Evolutionary conservation across 2,113 vertebrate species (phyloP).

Genomic region (Menidia beryllina): DNA sequence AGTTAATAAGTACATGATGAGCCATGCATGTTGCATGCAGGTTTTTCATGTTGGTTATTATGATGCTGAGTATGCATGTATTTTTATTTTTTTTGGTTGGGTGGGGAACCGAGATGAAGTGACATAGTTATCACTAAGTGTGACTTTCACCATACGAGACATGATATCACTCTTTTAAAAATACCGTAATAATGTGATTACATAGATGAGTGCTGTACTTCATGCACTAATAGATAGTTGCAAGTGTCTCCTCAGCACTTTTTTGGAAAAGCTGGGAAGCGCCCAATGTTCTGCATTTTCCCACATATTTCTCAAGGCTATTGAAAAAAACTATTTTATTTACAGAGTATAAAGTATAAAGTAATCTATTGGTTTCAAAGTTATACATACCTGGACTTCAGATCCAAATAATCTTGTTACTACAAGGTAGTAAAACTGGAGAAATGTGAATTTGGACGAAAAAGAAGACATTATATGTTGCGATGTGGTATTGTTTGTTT

Average conservation of each 20-base stretch:
- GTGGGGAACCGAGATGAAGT: not conserved
- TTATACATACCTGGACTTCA: too few species aligned
- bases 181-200: conserved; percentile 24
- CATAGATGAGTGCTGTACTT: not conserved
- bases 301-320: too few species aligned
- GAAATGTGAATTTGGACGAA: too few species aligned
- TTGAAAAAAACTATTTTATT: too few species aligned
- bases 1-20: conserved; percentile 40
- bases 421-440: too few species aligned
- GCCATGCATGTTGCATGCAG: not conserved
- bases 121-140: not conserved
- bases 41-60: too few species aligned
- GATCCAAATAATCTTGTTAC: too few species aligned
- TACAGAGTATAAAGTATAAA: too few species aligned
- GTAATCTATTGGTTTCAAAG: too few species aligned
- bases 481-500: too few species aligned
- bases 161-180: conserved; percentile 15
- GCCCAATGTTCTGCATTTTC: not conserved
- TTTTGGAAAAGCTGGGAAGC: not conserved
- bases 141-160: conserved; percentile 6
- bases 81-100: not conserved
- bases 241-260: conserved; percentile 9
- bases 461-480: too few species aligned
- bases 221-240: conserved; percentile 22
- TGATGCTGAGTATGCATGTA: not conserved